Evolutionary conservation across 1,140 invertebrate species (phyloP), one percentile per base, ranked within the genome.

Genomic region (Nasonia longicornis): DNA sequence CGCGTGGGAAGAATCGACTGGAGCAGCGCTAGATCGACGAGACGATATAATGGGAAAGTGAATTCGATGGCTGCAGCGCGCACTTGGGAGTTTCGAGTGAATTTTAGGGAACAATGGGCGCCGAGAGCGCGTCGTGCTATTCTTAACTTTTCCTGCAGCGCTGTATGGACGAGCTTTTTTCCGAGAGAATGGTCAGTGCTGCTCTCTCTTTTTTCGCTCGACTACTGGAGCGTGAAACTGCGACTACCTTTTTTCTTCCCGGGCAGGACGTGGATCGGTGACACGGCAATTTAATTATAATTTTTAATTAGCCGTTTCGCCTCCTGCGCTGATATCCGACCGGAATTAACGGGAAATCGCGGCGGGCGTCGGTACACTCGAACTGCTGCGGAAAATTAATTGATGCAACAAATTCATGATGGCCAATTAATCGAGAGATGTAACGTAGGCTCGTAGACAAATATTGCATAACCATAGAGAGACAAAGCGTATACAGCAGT

Each of bases 1-100:
- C 35, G 82, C 85, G 85, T 86, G 83, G 85, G 83, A 76, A 71
- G 80, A 29, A 76, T 82, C 78, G 80, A 78, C 70, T 42, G 63
- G 3, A 26, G 63, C 22, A 64, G 63, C 6, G 64, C 45, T 64
- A 84, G 84, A 85, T 85, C 79, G 77, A 81, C 77, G 74, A 74
- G 79, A 77, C 80, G 71, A 82, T 77, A 82, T 73, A 67, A 75
- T 69, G 77, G 79, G 81, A 86, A 83, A 86, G 83, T 80, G 80
- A 83, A 85, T 85, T 85, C 48, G 45, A 74, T 58, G 52, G 52
- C 14, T 58, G 52, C 26, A 26, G 26, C 26, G 26, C 16, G 52
- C 52, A 58, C 52, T 58, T 58, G 52, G 52, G 14, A 58, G 52
- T 20, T 20, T 58, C 52, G 52, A 58, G 52, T n/a, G 52, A 20